Evolutionary conservation across 2,113 vertebrate genomes (phyloP), one percentile per base, ranked within the genome.

Genomic region (Platichthys flesus): DNA sequence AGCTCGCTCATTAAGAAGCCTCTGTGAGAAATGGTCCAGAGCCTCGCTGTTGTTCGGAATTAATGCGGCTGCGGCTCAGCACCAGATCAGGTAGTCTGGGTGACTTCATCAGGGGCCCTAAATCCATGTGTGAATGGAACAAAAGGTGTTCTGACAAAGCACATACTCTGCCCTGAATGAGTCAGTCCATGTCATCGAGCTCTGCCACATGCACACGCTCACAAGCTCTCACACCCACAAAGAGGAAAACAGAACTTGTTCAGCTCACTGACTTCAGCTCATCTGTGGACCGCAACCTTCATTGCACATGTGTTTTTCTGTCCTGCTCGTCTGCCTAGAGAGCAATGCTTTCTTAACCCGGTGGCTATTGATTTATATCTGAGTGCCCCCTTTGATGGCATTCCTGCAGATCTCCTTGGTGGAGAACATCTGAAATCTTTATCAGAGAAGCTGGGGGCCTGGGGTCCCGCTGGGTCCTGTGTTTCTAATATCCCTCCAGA

Each of bases 341-440:
- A 82, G 35, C 26, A 68, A 23, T 77, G 67, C 74, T 85, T 81
- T 79, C 66, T 62, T 72, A 80, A 78, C 76, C 76, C 60, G 9
- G 71, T 58, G 71, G 70, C 62, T 79, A 66, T 63, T 87, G 88
- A 93, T 91, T 90, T 90, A 90, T 89, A 52, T 59, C 61, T 60
- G 78, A 47, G 42, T 77, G 71, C 71, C 66, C 71, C 45, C 51
- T 85, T 82, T 87, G 70, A 89, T 78, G 78, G 75, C 57, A 78
- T 52, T 16, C 56, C 57, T 67, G 66, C 59, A 51, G 75, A 76
- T 87, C 83, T 90, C 74, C 71, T 76, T 57, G 64, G 55, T 63
- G 76, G 61, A 87, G 58, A 84, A 92, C 91, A 94, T 94, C 93
- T 94, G 93, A 93, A 91, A 93, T 92, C 87, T 92, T 91, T 91